phyloP scores from a whole-genome alignment of 2,113 vertebrate genomes.

The Corythaixoides concolor region DNA sequence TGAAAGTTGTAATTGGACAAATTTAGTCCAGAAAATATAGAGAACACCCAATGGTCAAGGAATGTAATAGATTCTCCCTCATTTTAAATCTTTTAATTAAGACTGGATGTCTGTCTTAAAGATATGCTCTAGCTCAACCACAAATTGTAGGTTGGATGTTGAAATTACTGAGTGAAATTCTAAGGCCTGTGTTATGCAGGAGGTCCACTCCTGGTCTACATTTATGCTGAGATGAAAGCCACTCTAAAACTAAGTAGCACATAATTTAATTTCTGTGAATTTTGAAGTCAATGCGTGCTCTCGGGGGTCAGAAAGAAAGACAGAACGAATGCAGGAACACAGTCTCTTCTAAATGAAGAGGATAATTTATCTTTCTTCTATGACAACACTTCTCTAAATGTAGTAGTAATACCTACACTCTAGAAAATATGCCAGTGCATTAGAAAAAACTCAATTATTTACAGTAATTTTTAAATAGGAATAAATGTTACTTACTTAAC shows the following conservation, averaged over 20 bases:
- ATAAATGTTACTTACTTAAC: not conserved
- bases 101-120: not conserved
- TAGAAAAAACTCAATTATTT: not conserved
- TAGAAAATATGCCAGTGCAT: not conserved
- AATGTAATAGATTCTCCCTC: not conserved
- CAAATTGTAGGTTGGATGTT: slow-evolving; percentile 18
- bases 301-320: not conserved
- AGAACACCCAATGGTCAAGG: not conserved
- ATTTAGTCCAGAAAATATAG: not conserved
- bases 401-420: not conserved
- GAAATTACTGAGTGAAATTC: slow-evolving; percentile 19
- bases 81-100: slow-evolving; percentile 47
- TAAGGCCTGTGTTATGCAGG: not conserved
- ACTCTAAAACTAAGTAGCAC: slow-evolving; percentile 24
- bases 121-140: slow-evolving; percentile 10
- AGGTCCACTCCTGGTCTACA: not conserved
- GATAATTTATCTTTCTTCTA: not conserved
- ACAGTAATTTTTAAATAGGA: not conserved
- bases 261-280: slow-evolving; percentile 51
- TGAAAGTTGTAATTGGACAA: not conserved
- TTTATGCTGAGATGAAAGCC: slow-evolving; percentile 26
- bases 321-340: not conserved
- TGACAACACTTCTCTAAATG: not conserved
- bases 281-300: not conserved
- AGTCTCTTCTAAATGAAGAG: not conserved